These are phyloP conservation scores for Metallyticus violacea DNA, from an alignment of 2,888 invertebrate genomes.

Conservation along the genomic window DNA sequence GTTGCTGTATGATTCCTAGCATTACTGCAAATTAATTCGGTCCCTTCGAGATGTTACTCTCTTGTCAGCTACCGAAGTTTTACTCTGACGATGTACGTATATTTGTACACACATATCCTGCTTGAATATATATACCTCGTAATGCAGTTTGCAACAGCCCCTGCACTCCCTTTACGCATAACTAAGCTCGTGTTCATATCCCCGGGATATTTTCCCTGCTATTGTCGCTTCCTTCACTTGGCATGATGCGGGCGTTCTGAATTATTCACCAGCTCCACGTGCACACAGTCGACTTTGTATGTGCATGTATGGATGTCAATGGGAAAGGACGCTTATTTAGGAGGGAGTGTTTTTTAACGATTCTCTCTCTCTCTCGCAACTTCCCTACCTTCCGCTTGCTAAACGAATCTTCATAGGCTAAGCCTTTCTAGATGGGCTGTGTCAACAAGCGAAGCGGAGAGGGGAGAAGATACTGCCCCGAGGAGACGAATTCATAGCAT, in stretches of 20 bases:
- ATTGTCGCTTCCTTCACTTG: not conserved
- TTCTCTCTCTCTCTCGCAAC: no score
- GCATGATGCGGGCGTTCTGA: conserved; percentile 1
- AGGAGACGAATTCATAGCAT: not conserved
- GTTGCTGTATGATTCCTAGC: no score
- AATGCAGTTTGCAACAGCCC: not conserved
- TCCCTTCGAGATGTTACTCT: no score
- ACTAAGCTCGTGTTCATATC: conserved; percentile 19
- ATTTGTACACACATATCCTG: not conserved
- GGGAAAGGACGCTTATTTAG: not conserved
- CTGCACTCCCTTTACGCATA: conserved; percentile 13
- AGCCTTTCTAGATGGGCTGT: conserved; percentile 4
- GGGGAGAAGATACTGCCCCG: no score
- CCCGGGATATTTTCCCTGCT: conserved; percentile 2
- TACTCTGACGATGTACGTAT: not conserved
- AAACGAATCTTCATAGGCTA: conserved; percentile 4
- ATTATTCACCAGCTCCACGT: conserved; percentile 1
- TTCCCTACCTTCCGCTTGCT: not conserved
- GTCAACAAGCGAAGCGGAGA: not conserved
- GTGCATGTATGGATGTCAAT: not conserved
- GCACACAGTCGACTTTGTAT: no score
- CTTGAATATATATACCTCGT: no score
- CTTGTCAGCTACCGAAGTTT: no score
- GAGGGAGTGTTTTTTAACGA: not conserved
- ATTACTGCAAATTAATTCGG: no score